Conservation (phyloP, 2,888 invertebrate species). For the Lasioglossum marginatum region DNA sequence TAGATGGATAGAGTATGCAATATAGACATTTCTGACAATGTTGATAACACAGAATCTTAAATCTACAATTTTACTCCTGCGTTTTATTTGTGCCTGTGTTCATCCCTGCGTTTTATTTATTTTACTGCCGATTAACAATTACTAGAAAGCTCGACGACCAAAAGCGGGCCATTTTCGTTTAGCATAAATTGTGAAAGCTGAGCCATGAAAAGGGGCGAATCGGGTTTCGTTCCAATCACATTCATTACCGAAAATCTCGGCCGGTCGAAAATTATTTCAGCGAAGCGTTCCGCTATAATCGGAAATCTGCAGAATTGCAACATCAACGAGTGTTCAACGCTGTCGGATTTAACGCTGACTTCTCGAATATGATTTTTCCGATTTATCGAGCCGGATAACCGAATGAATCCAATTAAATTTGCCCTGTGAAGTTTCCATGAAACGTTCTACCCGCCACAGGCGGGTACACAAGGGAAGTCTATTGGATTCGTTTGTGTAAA, state of each 20-base stretch:
- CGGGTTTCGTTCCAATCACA: conserved; percentile 7
- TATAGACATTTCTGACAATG: too few relatives aligned
- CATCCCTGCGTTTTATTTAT: background rate
- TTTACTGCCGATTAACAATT: background rate
- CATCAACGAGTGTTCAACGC: background rate
- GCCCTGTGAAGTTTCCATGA: background rate
- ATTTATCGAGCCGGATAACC: conserved; percentile 35
- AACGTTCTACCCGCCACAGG: background rate
- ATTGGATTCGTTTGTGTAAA: background rate
- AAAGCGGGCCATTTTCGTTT: background rate
- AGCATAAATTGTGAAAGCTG: background rate
- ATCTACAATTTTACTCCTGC: background rate
- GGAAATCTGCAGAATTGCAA: conserved; percentile 26
- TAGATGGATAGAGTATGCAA: background rate
- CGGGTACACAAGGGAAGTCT: background rate
- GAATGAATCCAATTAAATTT: conserved; percentile 48
- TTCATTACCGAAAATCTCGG: background rate
- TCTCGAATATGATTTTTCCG: conserved; percentile 30
- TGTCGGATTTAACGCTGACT: conserved; percentile 38
- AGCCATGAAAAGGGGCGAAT: background rate
- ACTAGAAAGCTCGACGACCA: background rate
- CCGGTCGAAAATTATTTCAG: background rate
- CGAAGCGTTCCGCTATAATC: conserved; percentile 17
- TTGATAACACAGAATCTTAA: too few relatives aligned
- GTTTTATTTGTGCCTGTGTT: background rate